Evolutionary conservation across 2,113 vertebrate genomes (phyloP).

Genomic region (Myrmecophaga tridactyla): DNA sequence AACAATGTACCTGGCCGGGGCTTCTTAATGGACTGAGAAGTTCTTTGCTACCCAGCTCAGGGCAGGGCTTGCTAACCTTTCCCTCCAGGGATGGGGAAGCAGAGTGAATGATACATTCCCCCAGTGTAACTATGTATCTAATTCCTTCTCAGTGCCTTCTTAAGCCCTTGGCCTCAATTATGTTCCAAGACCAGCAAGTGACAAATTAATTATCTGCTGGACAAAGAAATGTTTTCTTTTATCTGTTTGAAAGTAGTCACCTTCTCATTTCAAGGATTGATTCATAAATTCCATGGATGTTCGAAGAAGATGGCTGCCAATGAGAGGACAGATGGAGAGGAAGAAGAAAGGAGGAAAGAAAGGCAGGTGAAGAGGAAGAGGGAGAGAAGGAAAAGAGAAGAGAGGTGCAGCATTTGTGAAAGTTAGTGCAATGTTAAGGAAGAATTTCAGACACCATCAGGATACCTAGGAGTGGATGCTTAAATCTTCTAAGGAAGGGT

Average conservation of each 20-base stretch:
- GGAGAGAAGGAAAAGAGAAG: neutral
- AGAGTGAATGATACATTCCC: neutral
- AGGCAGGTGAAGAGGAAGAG: neutral
- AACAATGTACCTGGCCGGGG: neutral
- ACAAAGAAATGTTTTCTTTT: conserved; percentile 63
- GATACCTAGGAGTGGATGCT: neutral
- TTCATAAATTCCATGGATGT: conserved; percentile 48
- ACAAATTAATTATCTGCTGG: conserved; percentile 72
- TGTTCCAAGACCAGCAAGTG: conserved; percentile 49
- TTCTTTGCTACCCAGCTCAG: neutral
- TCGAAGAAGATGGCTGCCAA: conserved; percentile 63
- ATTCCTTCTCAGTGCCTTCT: conserved; percentile 66
- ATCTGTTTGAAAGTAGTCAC: conserved; percentile 68
- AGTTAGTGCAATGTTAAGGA: neutral
- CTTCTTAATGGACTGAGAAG: neutral
- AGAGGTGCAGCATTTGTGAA: neutral
- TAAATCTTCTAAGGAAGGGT: neutral
- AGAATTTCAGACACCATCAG: neutral
- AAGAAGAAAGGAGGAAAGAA: neutral
- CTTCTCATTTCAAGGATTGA: conserved; percentile 72
- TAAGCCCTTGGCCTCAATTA: conserved; percentile 63
- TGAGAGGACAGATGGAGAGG: conserved; percentile 7
- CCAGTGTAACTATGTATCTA: conserved; percentile 47
- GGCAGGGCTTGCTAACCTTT: neutral
- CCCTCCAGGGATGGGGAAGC: conserved; percentile 1